Conservation (phyloP, 2,113 vertebrate species). For the Mus pahari region DNA sequence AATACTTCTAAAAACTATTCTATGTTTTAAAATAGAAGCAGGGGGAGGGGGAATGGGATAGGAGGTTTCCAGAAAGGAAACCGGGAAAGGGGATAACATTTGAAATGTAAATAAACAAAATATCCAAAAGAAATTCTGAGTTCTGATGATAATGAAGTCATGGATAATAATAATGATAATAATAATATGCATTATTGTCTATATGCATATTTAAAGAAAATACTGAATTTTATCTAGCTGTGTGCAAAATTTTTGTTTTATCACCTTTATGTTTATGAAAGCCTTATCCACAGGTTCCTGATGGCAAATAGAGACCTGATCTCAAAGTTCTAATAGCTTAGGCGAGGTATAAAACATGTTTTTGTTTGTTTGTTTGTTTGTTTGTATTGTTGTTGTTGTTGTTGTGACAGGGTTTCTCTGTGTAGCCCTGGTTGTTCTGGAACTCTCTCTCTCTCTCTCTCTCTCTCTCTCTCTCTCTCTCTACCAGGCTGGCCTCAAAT, state of each 20-base stretch:
- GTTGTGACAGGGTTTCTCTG: neutral
- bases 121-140: neutral
- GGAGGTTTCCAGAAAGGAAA: no score
- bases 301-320: conserved; percentile 16
- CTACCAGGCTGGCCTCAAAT: neutral
- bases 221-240: conserved; percentile 48
- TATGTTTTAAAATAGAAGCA: conserved; percentile 16
- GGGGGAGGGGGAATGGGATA: no score
- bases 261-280: conserved; percentile 11
- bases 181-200: neutral
- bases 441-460: neutral
- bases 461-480: neutral
- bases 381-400: no score
- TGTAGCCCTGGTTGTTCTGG: neutral
- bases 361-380: no score
- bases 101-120: no score
- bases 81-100: no score
- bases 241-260: conserved; percentile 17
- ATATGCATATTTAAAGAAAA: conserved; percentile 37
- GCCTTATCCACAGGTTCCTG: neutral
- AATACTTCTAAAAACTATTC: neutral
- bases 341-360: neutral
- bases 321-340: conserved; percentile 33
- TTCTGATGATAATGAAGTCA: conserved; percentile 5
- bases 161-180: neutral